Percentiles rank a stretch among this genome's conserved stretches.
Conservation (phyloP, 2,888 invertebrate genomes). For the Syrista parreyssii region DNA sequence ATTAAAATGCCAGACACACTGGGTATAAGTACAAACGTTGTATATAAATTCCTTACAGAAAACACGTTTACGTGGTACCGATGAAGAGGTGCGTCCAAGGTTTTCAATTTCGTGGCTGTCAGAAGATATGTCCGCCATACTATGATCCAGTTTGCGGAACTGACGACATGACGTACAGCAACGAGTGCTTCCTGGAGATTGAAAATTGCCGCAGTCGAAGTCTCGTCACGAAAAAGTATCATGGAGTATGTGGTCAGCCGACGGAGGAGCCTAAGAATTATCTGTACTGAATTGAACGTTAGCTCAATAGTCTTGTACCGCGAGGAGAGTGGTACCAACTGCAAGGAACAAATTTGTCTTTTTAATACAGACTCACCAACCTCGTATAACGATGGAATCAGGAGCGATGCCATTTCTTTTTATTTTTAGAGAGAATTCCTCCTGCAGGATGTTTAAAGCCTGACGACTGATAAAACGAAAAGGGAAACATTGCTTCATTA, state of each 20-base stretch:
- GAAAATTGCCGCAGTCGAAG: conserved; percentile 90
- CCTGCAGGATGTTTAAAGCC: background rate
- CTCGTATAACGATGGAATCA: background rate
- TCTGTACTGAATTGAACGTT: conserved; percentile 72
- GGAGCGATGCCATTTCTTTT: background rate
- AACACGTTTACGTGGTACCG: conserved; percentile 91
- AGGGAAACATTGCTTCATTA: background rate
- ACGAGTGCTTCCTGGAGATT: conserved; percentile 91
- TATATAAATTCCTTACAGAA: conserved; percentile 68
- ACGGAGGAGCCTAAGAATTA: conserved; percentile 89
- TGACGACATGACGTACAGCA: conserved; percentile 92
- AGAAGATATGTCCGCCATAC: conserved; percentile 85
- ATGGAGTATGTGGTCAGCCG: conserved; percentile 88
- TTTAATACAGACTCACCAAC: no score
- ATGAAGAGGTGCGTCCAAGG: conserved; percentile 86
- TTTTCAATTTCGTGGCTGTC: conserved; percentile 88
- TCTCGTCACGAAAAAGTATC: conserved; percentile 80
- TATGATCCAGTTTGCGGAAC: conserved; percentile 95
- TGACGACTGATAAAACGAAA: background rate
- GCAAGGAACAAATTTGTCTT: background rate
- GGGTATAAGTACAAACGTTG: background rate
- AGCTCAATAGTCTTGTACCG: background rate
- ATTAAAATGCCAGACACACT: background rate
- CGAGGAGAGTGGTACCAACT: background rate
- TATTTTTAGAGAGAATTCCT: background rate